Evolutionary conservation across 2,113 vertebrate genomes (phyloP).

Genomic region (Gnathonemus echidnorhynchus): DNA sequence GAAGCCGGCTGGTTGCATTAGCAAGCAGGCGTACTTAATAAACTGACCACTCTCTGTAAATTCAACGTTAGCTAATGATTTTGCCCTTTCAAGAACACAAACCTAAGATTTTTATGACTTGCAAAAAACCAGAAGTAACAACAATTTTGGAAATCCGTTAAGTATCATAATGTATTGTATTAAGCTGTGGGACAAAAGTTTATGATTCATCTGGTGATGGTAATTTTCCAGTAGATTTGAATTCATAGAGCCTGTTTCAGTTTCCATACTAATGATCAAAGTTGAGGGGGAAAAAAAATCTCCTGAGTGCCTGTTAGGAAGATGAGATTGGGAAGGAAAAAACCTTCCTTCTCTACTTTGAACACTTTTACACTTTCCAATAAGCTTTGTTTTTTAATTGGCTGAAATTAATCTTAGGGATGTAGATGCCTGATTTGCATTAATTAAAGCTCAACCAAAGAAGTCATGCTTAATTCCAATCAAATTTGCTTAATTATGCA

Average conservation of each 20-base stretch:
- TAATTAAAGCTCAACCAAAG: conserved; percentile 99
- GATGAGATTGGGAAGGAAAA: conserved; percentile 61
- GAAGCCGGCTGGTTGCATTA: not conserved
- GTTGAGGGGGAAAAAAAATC: conserved; percentile 49
- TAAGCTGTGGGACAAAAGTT: conserved; percentile 32
- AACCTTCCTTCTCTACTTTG: conserved; percentile 70
- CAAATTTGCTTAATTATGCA: conserved; percentile 99
- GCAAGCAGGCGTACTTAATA: not conserved
- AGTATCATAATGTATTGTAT: conserved; percentile 13
- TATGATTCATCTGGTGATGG: conserved; percentile 43
- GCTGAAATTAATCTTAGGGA: conserved; percentile 99
- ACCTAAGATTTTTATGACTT: not conserved
- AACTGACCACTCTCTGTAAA: not conserved
- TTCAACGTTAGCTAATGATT: not conserved
- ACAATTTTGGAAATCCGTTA: not conserved
- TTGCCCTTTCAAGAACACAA: not conserved
- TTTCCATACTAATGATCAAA: conserved; percentile 69
- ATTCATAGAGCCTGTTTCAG: conserved; percentile 55
- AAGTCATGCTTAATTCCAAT: conserved; percentile 99
- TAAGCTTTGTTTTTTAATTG: conserved; percentile 99
- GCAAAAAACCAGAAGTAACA: not conserved
- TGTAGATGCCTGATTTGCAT: conserved; percentile 99
- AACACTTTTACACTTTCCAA: conserved; percentile 92
- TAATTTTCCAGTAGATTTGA: conserved; percentile 53
- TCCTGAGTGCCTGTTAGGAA: conserved; percentile 65